These are phyloP conservation scores for Ryuthela nishihirai DNA, from an alignment of 2,888 invertebrate genomes.

Conservation along the genomic window DNA sequence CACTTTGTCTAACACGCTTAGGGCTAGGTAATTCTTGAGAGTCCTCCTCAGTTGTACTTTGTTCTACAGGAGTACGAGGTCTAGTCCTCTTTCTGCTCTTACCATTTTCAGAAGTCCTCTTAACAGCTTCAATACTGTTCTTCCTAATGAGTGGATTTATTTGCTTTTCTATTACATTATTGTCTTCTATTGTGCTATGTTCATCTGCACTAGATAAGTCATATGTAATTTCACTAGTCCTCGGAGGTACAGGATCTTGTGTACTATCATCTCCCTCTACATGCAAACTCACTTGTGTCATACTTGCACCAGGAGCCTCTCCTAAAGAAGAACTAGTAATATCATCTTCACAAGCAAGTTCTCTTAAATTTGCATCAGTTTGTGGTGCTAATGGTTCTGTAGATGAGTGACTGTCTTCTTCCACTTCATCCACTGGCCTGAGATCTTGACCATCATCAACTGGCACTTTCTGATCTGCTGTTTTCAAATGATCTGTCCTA, in stretches of 20 bases:
- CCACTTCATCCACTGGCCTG: background rate
- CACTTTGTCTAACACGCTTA: constrained; percentile 22
- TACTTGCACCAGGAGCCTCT: background rate
- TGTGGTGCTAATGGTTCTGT: too few species aligned
- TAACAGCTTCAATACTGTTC: too few species aligned
- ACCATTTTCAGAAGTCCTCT: constrained; percentile 14
- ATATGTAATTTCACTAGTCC: constrained; percentile 18
- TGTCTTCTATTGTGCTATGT: too few species aligned
- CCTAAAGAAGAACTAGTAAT: background rate
- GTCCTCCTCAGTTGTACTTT: constrained; percentile 11
- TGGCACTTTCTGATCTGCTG: background rate
- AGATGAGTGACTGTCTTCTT: background rate
- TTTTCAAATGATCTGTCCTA: background rate
- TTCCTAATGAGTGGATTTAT: too few species aligned
- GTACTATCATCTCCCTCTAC: constrained; percentile 5
- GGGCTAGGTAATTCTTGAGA: constrained; percentile 12
- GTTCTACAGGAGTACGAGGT: constrained; percentile 25
- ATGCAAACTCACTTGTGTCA: constrained; percentile 3
- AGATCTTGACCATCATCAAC: background rate
- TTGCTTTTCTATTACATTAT: too few species aligned
- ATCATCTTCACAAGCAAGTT: background rate
- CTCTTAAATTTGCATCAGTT: background rate
- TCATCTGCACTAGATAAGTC: too few species aligned
- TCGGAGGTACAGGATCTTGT: background rate
- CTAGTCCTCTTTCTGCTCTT: constrained; percentile 31